Conservation (phyloP, 2,113 vertebrate species). For the Fulmarus glacialis region DNA sequence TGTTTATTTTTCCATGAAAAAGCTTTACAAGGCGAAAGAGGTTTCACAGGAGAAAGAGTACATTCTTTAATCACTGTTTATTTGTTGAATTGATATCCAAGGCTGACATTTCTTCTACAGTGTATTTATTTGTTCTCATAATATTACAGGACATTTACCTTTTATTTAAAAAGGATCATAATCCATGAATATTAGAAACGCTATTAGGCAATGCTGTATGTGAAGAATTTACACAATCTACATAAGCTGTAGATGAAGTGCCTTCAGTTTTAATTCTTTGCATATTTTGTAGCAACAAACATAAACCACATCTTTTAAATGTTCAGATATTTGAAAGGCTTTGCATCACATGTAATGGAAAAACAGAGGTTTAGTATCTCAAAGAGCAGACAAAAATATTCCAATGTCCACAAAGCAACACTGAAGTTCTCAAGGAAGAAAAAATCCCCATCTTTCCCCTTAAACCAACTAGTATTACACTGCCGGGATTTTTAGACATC, state of each 20-base stretch:
- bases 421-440: not conserved
- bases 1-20: slow-evolving; percentile 53
- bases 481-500: not conserved
- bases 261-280: not conserved
- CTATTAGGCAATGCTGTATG: not conserved
- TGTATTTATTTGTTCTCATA: slow-evolving; percentile 21
- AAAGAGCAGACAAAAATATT: not conserved
- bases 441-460: not conserved
- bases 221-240: not conserved
- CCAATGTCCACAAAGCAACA: not conserved
- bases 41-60: slow-evolving; percentile 1
- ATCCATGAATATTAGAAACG: slow-evolving; percentile 3
- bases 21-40: slow-evolving; percentile 21
- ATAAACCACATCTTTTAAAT: not conserved
- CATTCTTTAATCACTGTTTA: slow-evolving; percentile 47
- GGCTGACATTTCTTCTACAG: slow-evolving; percentile 8
- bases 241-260: not conserved
- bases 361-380: not conserved
- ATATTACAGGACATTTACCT: slow-evolving; percentile 34
- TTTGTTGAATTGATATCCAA: not conserved
- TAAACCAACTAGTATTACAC: not conserved
- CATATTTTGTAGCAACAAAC: not conserved
- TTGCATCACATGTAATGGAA: not conserved
- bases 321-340: not conserved
- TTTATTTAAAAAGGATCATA: slow-evolving; percentile 26